Evolutionary conservation across 2,888 invertebrate species (phyloP).

Genomic region (Drosophila buzzatii): DNA sequence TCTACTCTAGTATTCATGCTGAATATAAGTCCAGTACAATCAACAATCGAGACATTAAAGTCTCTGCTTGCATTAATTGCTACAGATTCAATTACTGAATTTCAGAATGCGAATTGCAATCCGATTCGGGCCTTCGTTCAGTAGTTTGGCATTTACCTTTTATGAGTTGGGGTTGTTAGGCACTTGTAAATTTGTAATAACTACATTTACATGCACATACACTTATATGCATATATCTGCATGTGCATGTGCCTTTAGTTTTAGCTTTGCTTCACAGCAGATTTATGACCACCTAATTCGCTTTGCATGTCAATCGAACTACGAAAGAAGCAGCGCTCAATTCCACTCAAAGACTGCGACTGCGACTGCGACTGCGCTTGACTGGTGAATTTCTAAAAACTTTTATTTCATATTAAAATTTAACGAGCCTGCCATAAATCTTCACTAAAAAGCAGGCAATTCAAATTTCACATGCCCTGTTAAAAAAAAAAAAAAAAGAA

Average conservation of each 20-base stretch:
- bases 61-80: not conserved
- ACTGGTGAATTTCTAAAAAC: constrained; percentile 61
- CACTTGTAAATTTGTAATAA: constrained; percentile 36
- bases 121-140: not conserved
- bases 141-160: constrained; percentile 7
- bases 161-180: constrained; percentile 11
- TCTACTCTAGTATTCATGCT: not conserved
- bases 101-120: not conserved
- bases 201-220: constrained; percentile 8
- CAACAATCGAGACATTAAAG: not conserved
- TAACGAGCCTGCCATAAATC: constrained; percentile 84
- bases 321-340: constrained; percentile 13
- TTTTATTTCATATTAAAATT: constrained; percentile 84
- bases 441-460: constrained; percentile 83
- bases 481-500: constrained; percentile 2
- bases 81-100: not conserved
- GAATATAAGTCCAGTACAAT: not conserved
- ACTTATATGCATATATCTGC: too few relatives aligned
- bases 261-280: constrained; percentile 11
- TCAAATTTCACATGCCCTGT: constrained; percentile 78
- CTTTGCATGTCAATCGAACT: constrained; percentile 75
- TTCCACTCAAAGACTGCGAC: not conserved
- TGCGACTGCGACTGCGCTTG: constrained; percentile 11
- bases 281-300: constrained; percentile 75
- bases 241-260: not conserved